Evolutionary conservation across 2,113 vertebrate genomes (phyloP).

Genomic region (Zosterops hypoxanthus): DNA sequence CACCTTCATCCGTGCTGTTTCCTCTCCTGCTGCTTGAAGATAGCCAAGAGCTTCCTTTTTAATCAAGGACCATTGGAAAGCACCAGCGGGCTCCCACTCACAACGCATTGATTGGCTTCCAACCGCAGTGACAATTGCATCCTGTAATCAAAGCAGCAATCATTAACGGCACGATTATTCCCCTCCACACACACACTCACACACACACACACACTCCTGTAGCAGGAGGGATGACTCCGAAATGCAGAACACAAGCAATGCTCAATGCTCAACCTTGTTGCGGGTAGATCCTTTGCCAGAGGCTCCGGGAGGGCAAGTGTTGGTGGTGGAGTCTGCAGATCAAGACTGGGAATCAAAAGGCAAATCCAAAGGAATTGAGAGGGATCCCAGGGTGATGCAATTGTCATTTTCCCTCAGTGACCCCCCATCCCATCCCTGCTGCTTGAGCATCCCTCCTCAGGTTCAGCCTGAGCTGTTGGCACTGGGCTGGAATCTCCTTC

Average conservation of each 20-base stretch:
- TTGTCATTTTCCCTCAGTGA: neutral
- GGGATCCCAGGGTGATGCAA: neutral
- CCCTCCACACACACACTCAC: neutral
- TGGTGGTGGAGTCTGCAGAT: neutral
- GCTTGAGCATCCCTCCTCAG: neutral
- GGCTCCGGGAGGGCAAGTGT: neutral
- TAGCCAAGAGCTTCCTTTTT: conserved; percentile 61
- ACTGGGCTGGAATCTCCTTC: rapidly evolving
- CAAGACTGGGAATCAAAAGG: neutral
- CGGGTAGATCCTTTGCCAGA: neutral
- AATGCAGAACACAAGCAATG: neutral
- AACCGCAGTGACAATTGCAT: conserved; percentile 61
- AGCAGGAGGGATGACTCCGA: neutral
- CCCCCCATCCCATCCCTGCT: too few relatives aligned
- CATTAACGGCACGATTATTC: conserved; percentile 55
- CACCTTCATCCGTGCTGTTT: conserved; percentile 31
- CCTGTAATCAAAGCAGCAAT: conserved; percentile 68
- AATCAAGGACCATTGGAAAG: conserved; percentile 65
- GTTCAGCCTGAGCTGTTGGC: neutral
- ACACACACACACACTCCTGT: neutral
- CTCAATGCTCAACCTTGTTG: rapidly evolving
- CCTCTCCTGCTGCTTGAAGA: conserved; percentile 55
- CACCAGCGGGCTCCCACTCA: conserved; percentile 56
- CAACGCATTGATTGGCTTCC: conserved; percentile 60
- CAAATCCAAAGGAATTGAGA: neutral